A percentile compares a stretch with the other conserved stretches of the same genome.
phyloP scores from a whole-genome alignment of 1,140 invertebrate species.

The Nymphalis io region DNA sequence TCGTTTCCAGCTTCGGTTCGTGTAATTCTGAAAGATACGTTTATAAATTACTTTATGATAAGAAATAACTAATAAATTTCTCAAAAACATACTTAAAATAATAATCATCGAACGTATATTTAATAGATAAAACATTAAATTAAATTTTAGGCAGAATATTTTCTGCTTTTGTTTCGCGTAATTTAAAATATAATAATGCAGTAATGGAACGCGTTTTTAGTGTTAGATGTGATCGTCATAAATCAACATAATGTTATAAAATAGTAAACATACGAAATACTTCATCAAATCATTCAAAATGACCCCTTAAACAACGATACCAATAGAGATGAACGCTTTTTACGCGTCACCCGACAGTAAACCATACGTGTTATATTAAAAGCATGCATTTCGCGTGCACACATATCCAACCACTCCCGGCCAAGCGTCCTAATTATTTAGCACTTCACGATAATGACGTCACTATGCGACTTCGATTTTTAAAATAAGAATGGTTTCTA shows the following conservation, averaged over 20 bases:
- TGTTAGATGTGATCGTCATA: background rate
- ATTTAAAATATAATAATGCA: too few species aligned
- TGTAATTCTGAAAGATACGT: too few species aligned
- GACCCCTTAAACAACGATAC: slow-evolving; percentile 40
- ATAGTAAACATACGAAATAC: slow-evolving; percentile 34
- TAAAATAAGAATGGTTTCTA: slow-evolving; percentile 74
- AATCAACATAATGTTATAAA: background rate
- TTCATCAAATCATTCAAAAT: slow-evolving; percentile 42
- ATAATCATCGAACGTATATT: too few species aligned
- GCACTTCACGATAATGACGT: slow-evolving; percentile 65
- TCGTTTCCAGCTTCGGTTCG: too few species aligned
- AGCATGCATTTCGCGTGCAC: slow-evolving; percentile 57
- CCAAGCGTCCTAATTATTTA: slow-evolving; percentile 47
- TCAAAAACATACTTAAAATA: too few species aligned
- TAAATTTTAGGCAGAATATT: too few species aligned
- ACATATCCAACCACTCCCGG: slow-evolving; percentile 62
- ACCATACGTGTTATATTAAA: slow-evolving; percentile 50
- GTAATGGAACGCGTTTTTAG: too few species aligned
- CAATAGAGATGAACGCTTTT: slow-evolving; percentile 50
- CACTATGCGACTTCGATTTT: slow-evolving; percentile 54
- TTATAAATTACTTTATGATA: too few species aligned
- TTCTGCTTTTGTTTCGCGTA: too few species aligned
- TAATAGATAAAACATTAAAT: too few species aligned
- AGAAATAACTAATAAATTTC: too few species aligned
- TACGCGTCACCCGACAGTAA: slow-evolving; percentile 49